A percentile compares a stretch with the other conserved stretches of the same genome.
Evolutionary conservation across 1,140 invertebrate genomes (phyloP).

Genomic region (Penaeus japonicus): DNA sequence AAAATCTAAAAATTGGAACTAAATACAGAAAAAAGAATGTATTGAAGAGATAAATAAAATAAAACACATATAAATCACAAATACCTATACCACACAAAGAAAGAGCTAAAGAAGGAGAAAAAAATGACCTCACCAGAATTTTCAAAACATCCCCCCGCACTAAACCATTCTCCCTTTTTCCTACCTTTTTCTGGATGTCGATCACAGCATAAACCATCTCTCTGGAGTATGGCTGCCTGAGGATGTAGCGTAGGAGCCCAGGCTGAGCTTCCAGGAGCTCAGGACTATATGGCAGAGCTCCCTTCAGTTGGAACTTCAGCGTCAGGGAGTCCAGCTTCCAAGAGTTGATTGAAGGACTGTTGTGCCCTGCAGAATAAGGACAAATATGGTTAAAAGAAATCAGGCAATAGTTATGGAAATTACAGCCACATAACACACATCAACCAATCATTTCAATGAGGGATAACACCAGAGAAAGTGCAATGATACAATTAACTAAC

Average conservation of each 20-base stretch:
- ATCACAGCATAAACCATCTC: slow-evolving; percentile 97
- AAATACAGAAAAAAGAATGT: no score
- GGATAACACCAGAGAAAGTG: no score
- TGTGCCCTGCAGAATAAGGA: slow-evolving; percentile 67
- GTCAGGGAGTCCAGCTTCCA: slow-evolving; percentile 90
- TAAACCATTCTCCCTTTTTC: no score
- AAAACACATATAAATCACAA: no score
- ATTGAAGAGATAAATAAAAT: no score
- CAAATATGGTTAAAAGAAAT: neutral
- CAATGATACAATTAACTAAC: no score
- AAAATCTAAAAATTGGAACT: no score
- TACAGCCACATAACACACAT: neutral
- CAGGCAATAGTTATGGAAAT: neutral
- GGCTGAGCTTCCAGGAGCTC: slow-evolving; percentile 91
- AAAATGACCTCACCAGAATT: neutral
- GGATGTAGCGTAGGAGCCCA: slow-evolving; percentile 83
- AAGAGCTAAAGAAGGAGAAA: no score
- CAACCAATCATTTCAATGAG: no score
- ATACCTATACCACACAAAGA: no score
- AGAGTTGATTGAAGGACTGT: slow-evolving; percentile 85
- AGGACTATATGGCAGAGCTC: slow-evolving; percentile 89
- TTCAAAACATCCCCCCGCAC: neutral
- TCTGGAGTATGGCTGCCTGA: slow-evolving; percentile 93
- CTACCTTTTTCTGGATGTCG: slow-evolving; percentile 86
- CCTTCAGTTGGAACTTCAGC: slow-evolving; percentile 88